Evolutionary conservation across 35 echinoderm and acorn worm genomes (phyloP).

Genomic region (Patiria miniata): DNA sequence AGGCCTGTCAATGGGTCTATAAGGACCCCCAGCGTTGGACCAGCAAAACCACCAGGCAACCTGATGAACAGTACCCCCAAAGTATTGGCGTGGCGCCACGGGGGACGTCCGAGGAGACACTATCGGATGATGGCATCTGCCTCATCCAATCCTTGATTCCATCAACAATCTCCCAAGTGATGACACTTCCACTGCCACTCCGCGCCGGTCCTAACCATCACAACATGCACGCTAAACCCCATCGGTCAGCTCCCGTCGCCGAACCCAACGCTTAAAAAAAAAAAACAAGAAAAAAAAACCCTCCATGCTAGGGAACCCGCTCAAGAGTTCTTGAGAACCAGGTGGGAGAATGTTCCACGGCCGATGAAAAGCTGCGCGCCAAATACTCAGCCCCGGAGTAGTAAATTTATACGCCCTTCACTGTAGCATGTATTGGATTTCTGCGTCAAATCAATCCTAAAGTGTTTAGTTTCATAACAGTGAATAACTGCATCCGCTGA

Average conservation of each 20-base stretch:
- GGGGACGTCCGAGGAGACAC: slow-evolving; percentile 4
- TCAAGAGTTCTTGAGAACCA: slow-evolving; percentile 20
- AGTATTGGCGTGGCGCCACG: background rate
- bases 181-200: slow-evolving; percentile 24
- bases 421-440: slow-evolving; percentile 33
- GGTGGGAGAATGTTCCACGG: slow-evolving; percentile 16
- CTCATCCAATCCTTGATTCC: slow-evolving; percentile 31
- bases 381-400: slow-evolving; percentile 16
- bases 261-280: background rate
- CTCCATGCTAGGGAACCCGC: background rate
- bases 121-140: slow-evolving; percentile 30
- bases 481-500: slow-evolving; percentile 16
- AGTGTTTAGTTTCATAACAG: slow-evolving; percentile 31
- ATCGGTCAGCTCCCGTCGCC: background rate
- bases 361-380: slow-evolving; percentile 29
- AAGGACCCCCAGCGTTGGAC: background rate
- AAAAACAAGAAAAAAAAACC: too few species aligned
- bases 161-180: slow-evolving; percentile 28
- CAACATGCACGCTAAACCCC: background rate
- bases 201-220: slow-evolving; percentile 20
- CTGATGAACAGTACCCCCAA: background rate
- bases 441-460: slow-evolving; percentile 21
- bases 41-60: background rate
- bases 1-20: background rate
- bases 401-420: slow-evolving; percentile 33